Conservation (phyloP, 2,797 vertebrate species). For the Lepus oiostolus region DNA sequence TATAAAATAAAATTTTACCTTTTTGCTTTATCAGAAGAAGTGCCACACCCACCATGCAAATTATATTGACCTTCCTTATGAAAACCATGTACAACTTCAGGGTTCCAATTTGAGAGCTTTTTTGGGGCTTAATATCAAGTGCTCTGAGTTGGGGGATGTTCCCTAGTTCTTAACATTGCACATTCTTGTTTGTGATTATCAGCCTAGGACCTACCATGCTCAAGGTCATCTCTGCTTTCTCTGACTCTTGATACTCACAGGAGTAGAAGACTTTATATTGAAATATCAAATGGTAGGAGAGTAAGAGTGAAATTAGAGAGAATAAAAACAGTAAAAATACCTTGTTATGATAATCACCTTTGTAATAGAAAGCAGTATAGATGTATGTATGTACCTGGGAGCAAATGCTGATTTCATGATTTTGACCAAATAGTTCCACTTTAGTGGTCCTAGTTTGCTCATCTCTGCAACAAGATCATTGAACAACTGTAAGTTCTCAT, state of each 20-base stretch:
- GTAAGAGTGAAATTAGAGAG: not conserved
- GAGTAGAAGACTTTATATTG: not conserved
- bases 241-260: not conserved
- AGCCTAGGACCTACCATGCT: not conserved
- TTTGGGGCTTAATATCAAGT: not conserved
- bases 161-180: not conserved
- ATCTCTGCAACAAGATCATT: not conserved
- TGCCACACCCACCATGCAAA: not conserved
- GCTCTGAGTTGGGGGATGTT: not conserved
- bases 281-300: not conserved
- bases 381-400: not conserved
- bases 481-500: not conserved
- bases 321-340: not conserved
- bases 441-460: not conserved
- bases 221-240: not conserved
- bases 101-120: not conserved
- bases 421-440: conserved; percentile 23
- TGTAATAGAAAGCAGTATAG: not conserved
- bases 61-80: not conserved
- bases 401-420: not conserved
- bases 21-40: conserved; percentile 42
- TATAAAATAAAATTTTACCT: conserved; percentile 63
- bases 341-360: not conserved
- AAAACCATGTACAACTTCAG: not conserved
- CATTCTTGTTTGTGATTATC: not conserved